These are phyloP conservation scores for Magallana angulata DNA, from an alignment of 1,140 invertebrate species.

Conservation along the genomic window DNA sequence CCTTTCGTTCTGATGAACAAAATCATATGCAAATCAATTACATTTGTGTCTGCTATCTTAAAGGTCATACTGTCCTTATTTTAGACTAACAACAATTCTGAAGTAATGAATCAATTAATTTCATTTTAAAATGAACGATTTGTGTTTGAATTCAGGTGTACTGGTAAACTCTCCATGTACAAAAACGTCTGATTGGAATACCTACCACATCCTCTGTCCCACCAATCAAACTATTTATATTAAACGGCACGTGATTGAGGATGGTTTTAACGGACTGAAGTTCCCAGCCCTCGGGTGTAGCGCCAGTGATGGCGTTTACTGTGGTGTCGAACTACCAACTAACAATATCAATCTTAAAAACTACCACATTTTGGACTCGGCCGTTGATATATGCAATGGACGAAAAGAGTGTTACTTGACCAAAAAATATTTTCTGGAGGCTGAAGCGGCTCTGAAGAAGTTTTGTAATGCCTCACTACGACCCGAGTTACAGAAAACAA, in stretches of 20 bases:
- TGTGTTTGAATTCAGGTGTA: background rate
- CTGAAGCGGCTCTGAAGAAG: background rate
- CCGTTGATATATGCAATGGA: background rate
- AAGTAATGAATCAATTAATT: no score
- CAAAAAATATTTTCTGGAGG: background rate
- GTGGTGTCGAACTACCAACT: background rate
- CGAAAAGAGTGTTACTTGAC: background rate
- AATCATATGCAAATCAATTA: no score
- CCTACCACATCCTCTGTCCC: background rate
- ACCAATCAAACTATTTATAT: constrained; percentile 8
- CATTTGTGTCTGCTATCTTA: no score
- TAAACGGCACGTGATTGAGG: background rate
- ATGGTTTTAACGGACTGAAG: background rate
- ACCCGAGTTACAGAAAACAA: background rate
- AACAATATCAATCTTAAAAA: background rate
- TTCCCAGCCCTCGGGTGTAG: background rate
- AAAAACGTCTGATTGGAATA: background rate
- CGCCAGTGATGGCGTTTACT: background rate
- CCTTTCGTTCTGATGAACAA: no score
- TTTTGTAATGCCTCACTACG: background rate
- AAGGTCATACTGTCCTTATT: no score
- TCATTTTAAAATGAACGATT: no score
- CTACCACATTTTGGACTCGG: background rate
- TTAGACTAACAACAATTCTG: no score
- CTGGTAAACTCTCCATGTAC: background rate